A percentile compares a stretch with the other conserved stretches of the same genome.
phyloP scores from a whole-genome alignment of 1,140 invertebrate genomes.

The Trinorchestia longiramus region DNA sequence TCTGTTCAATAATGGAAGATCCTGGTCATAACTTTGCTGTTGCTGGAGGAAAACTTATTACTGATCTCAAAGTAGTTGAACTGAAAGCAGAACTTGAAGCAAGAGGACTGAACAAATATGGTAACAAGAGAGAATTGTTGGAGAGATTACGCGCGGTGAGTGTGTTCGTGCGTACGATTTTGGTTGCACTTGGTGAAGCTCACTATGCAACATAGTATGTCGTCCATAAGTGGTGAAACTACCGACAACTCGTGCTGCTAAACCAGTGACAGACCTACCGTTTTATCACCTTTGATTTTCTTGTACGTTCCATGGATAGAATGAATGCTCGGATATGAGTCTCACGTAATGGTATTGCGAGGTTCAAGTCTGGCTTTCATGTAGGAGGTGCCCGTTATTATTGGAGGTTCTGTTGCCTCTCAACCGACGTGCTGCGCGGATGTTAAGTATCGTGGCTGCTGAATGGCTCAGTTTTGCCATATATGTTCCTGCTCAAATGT shows the following conservation, averaged over 20 bases:
- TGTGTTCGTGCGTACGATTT: slow-evolving; percentile 6
- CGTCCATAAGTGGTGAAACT: background rate
- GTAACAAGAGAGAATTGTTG: slow-evolving; percentile 43
- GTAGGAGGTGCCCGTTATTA: background rate
- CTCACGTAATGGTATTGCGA: background rate
- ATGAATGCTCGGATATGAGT: background rate
- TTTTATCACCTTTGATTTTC: background rate
- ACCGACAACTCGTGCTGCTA: background rate
- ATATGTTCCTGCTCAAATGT: background rate
- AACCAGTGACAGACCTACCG: background rate
- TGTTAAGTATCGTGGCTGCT: background rate
- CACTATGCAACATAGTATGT: slow-evolving; percentile 31
- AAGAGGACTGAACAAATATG: slow-evolving; percentile 45
- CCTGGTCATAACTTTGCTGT: background rate
- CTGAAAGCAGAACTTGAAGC: slow-evolving; percentile 42
- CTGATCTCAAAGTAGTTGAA: slow-evolving; percentile 48
- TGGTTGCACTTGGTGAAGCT: slow-evolving; percentile 48
- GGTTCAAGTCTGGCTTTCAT: background rate
- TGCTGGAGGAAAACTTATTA: slow-evolving; percentile 48
- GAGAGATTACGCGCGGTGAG: slow-evolving; percentile 53
- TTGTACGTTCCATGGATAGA: background rate
- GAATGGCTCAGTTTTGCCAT: background rate
- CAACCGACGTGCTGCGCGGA: background rate
- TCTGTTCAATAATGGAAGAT: slow-evolving; percentile 27
- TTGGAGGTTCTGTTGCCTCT: background rate